Percentiles rank a stretch among this genome's conserved stretches.
Conservation (phyloP, 2,888 invertebrate species). For the Augochlorella aurata region DNA sequence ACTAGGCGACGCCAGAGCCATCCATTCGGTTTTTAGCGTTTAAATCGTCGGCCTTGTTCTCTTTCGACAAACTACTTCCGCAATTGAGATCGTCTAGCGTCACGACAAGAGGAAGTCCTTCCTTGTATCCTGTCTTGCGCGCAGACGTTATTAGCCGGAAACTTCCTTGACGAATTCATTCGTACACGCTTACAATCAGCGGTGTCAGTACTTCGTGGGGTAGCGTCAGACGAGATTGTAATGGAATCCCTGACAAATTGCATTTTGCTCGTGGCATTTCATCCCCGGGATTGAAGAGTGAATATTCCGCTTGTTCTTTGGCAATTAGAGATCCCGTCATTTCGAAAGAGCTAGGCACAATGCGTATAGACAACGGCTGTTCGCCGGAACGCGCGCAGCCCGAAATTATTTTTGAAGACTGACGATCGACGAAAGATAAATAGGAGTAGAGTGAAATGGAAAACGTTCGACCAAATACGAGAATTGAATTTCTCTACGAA, state of each 20-base stretch:
- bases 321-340: neutral
- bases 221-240: constrained; percentile 30
- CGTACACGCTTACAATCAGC: neutral
- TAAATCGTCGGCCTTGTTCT: neutral
- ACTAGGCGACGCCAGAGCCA: too few relatives aligned
- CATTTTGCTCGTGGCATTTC: constrained; percentile 10
- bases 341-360: neutral
- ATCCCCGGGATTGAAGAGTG: constrained; percentile 9
- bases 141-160: constrained; percentile 31
- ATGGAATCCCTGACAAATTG: constrained; percentile 38
- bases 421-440: neutral
- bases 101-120: constrained; percentile 1
- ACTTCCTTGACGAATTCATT: constrained; percentile 36
- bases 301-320: constrained; percentile 18
- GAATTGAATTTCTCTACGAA: neutral
- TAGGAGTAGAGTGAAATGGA: neutral
- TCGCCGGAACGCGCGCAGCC: too few relatives aligned
- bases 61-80: neutral
- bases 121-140: neutral
- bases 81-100: neutral
- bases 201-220: constrained; percentile 8
- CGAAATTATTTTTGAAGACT: neutral
- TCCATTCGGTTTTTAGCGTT: too few relatives aligned
- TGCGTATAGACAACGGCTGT: neutral
- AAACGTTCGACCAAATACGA: neutral